A percentile compares a stretch with the other conserved stretches of the same genome.
Evolutionary conservation across 2,888 invertebrate genomes (phyloP).

Genomic region (Anthophora plumipes): DNA sequence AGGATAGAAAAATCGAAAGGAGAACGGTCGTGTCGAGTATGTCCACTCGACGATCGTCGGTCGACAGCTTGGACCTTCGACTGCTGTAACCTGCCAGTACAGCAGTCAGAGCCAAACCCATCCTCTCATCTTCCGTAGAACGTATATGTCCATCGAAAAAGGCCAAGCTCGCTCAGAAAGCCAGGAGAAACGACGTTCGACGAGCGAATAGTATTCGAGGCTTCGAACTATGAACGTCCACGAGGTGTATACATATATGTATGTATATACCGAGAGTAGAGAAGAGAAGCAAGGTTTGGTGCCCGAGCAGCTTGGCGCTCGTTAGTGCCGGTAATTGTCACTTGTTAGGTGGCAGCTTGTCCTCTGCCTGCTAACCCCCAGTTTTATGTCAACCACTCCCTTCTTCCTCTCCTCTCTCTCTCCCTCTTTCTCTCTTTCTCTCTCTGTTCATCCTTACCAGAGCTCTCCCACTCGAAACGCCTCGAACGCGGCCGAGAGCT

Average conservation of each 20-base stretch:
- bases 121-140: not conserved
- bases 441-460: not conserved
- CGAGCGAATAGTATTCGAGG: constrained; percentile 13
- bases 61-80: constrained; percentile 40
- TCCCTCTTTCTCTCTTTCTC: no score
- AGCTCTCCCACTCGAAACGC: constrained; percentile 60
- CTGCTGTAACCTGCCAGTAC: constrained; percentile 25
- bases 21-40: constrained; percentile 3
- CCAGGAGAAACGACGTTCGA: not conserved
- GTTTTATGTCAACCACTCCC: constrained; percentile 35
- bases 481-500: constrained; percentile 49
- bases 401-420: no score
- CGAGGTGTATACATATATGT: no score
- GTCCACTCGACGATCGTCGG: constrained; percentile 14
- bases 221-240: constrained; percentile 9
- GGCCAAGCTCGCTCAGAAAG: constrained; percentile 33
- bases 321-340: constrained; percentile 79
- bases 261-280: constrained; percentile 14
- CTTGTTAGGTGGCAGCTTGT: constrained; percentile 75
- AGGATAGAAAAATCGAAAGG: not conserved
- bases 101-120: constrained; percentile 22
- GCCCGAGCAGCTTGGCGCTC: constrained; percentile 68
- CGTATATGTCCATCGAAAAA: constrained; percentile 20
- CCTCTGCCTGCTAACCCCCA: constrained; percentile 22
- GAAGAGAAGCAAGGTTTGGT: constrained; percentile 62